phyloP scores from a whole-genome alignment of 2,113 vertebrate species.

The Dendropsophus ebraccatus region DNA sequence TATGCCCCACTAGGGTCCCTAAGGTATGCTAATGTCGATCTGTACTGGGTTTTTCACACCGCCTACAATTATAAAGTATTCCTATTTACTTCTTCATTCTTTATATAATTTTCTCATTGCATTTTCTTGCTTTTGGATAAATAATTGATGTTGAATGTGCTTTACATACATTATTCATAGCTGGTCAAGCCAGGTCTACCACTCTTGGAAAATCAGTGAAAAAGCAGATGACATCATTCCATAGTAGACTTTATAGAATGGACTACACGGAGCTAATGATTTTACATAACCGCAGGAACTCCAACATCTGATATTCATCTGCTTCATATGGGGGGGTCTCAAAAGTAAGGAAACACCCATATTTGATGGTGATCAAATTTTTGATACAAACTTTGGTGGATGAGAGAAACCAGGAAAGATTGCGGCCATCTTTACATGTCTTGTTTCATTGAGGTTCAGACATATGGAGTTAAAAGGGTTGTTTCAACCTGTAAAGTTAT shows the following conservation, averaged over 20 bases:
- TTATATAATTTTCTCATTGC: slow-evolving; percentile 1
- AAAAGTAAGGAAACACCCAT: too few relatives aligned
- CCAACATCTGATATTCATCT: not conserved
- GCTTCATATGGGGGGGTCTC: too few relatives aligned
- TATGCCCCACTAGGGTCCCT: not conserved
- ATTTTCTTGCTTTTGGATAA: not conserved
- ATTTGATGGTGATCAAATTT: too few relatives aligned
- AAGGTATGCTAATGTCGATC: not conserved
- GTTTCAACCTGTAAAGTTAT: too few relatives aligned
- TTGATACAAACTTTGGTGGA: too few relatives aligned
- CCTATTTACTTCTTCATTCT: not conserved
- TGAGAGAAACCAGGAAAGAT: too few relatives aligned
- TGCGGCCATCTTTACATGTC: too few relatives aligned
- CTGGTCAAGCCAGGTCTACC: not conserved
- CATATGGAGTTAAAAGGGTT: too few relatives aligned
- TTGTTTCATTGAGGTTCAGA: too few relatives aligned
- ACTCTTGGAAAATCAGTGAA: not conserved
- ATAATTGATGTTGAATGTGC: slow-evolving; percentile 7
- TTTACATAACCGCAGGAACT: not conserved
- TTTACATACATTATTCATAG: not conserved
- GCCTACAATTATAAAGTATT: not conserved
- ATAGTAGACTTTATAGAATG: not conserved
- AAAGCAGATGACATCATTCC: not conserved
- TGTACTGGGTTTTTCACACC: not conserved
- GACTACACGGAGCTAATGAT: not conserved